Base-by-base conservation (phyloP, 2,113 vertebrate species). In the Corythaixoides concolor region DNA sequence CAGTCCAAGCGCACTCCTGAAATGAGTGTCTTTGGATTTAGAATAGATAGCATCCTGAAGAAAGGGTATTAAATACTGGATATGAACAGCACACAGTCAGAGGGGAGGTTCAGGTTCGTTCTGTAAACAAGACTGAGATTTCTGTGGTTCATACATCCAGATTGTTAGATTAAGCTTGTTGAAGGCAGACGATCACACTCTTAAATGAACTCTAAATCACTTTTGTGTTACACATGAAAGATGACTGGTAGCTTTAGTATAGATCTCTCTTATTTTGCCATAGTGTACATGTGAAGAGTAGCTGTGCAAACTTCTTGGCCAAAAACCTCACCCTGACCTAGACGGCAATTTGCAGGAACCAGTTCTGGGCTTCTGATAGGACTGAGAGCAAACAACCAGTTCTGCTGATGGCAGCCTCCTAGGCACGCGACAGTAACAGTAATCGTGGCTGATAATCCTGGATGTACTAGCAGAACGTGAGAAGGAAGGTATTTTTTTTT, bases 1-100 rank as follows among this genome's bases (percentile, higher is more conserved):
- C 76, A 85, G 76, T 32, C 52, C 45, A 66, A 7, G 50, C 0
- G 0, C 92, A 27, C 58, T 83, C 74, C 53, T 92, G 69, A 83
- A 63, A 70, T 10, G 3, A 73, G 21, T 21, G 10, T 45, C 32
- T 85, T 47, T 78, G 60, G 70, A 45, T 82, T 85, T 35, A 68
- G 63, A 60, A 43, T 7, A 47, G 49, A 22, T 58, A 26, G 0
- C 27, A 30, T 41, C 15, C 32, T 43, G 26, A 84, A 69, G 58
- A 83, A 90, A 62, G 53, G 21, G 30, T 41, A 21, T 30, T 60
- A 13, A 70, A 52, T 75, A 43, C 0, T 0, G 0, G 5, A 7
- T 45, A 7, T 14, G 49, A 78, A 78, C 33, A 62, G 39, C 45
- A 43, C 27, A 47, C 3, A 15, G 56, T 33, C 21, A 22, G 47